phyloP scores from a whole-genome alignment of 2,888 invertebrate species.

The Brenthis hecate region DNA sequence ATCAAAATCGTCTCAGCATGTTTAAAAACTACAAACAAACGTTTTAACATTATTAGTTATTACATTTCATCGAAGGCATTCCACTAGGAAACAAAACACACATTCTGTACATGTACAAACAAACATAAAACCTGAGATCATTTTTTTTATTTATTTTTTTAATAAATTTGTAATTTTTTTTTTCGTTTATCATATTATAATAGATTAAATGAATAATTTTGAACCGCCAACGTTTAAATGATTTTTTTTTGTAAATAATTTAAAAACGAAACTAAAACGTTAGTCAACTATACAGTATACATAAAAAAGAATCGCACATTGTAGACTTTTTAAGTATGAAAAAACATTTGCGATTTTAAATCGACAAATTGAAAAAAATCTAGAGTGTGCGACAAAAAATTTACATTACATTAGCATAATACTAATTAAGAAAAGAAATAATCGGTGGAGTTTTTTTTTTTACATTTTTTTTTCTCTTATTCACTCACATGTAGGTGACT shows the following conservation, averaged over 20 bases:
- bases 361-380: not conserved
- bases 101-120: conserved; percentile 11
- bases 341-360: not conserved
- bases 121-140: conserved; percentile 62
- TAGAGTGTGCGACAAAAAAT: conserved; percentile 13
- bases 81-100: conserved; percentile 7
- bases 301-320: conserved; percentile 1
- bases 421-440: conserved; percentile 40
- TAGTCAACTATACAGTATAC: not conserved
- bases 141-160: conserved; percentile 66
- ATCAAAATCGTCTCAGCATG: conserved; percentile 5
- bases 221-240: conserved; percentile 10
- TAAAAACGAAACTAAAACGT: conserved; percentile 11
- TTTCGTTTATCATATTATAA: conserved; percentile 17
- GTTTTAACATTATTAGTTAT: conserved; percentile 4
- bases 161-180: conserved; percentile 66
- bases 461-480: conserved; percentile 36
- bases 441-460: conserved; percentile 55
- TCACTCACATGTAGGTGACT: conserved; percentile 31
- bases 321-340: conserved; percentile 4
- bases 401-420: conserved; percentile 29
- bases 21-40: conserved; percentile 7
- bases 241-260: conserved; percentile 5
- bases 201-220: conserved; percentile 17
- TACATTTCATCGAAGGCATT: not conserved